Evolutionary conservation across 1,140 invertebrate species (phyloP).

Genomic region (Nautilus pompilius): DNA sequence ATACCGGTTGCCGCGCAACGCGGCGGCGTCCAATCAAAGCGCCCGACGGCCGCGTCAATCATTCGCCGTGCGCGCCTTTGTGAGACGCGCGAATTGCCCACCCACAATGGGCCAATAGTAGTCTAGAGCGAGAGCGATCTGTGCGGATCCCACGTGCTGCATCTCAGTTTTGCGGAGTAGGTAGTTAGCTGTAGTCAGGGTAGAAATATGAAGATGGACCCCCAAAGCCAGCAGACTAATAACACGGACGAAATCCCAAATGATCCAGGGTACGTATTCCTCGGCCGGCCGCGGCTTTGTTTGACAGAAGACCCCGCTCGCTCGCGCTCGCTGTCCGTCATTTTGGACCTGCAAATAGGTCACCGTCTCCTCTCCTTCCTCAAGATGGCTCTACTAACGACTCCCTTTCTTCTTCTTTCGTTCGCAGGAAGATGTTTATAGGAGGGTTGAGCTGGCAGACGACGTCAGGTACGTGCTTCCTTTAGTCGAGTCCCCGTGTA

Average conservation of each 20-base stretch:
- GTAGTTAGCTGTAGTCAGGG: background rate
- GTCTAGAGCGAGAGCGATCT: background rate
- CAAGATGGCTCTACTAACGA: conserved; percentile 7
- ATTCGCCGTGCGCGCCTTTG: background rate
- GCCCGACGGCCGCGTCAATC: background rate
- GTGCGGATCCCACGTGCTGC: background rate
- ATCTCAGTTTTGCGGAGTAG: background rate
- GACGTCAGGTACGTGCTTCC: conserved; percentile 93
- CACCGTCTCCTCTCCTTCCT: conserved; percentile 17
- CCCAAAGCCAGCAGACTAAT: conserved; percentile 29
- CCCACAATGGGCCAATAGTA: background rate
- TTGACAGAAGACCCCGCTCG: too few relatives aligned
- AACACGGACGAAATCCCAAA: conserved; percentile 39
- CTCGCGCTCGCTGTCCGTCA: conserved; percentile 11
- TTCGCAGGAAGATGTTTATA: conserved; percentile 97
- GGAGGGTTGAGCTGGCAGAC: conserved; percentile 99
- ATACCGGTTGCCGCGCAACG: conserved; percentile 1
- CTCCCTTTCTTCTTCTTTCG: background rate
- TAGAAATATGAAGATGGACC: conserved; percentile 44
- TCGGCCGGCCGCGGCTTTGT: background rate
- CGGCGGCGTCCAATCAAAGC: background rate
- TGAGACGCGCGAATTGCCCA: background rate
- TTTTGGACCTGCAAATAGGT: conserved; percentile 24
- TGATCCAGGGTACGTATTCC: conserved; percentile 38
- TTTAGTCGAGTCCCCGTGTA: too few relatives aligned